These are phyloP conservation scores for Diplosoma virens DNA, from an alignment of 23 tunicate species.

Conservation along the genomic window DNA sequence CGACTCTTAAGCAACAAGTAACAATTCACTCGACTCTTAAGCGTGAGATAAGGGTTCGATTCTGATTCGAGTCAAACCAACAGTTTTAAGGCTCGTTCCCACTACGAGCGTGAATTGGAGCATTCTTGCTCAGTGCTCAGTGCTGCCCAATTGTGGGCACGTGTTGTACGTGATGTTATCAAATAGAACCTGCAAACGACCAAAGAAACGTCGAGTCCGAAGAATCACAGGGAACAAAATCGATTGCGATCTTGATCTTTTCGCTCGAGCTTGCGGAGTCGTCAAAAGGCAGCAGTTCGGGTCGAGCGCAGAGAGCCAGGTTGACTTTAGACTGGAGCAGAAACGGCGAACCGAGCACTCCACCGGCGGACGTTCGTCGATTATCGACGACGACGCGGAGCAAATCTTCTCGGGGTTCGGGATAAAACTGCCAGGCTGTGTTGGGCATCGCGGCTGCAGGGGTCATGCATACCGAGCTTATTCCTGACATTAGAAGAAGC, in stretches of 20 bases:
- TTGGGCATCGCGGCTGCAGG: slow-evolving; percentile 9
- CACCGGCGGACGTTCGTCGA: background rate
- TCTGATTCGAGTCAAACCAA: no score
- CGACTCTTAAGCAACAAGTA: no score
- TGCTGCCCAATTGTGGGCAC: no score
- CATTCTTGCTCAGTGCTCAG: no score
- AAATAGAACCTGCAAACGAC: slow-evolving; percentile 58
- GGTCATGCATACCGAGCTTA: slow-evolving; percentile 56
- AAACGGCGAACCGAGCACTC: slow-evolving; percentile 39
- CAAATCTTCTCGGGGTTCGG: background rate
- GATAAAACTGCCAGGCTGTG: slow-evolving; percentile 36
- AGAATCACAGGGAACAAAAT: slow-evolving; percentile 33
- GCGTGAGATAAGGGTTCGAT: no score
- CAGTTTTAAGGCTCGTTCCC: no score
- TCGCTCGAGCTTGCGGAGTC: background rate
- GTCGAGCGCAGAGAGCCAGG: slow-evolving; percentile 59
- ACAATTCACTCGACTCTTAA: no score
- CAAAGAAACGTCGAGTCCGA: slow-evolving; percentile 44
- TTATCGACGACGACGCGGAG: background rate
- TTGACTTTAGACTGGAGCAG: slow-evolving; percentile 38
- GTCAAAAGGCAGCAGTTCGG: no score
- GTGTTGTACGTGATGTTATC: no score
- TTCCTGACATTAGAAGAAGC: no score
- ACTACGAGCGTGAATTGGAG: no score
- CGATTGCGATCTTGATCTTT: background rate